phyloP scores from a whole-genome alignment of 2,113 vertebrate genomes.

The Sula dactylatra region DNA sequence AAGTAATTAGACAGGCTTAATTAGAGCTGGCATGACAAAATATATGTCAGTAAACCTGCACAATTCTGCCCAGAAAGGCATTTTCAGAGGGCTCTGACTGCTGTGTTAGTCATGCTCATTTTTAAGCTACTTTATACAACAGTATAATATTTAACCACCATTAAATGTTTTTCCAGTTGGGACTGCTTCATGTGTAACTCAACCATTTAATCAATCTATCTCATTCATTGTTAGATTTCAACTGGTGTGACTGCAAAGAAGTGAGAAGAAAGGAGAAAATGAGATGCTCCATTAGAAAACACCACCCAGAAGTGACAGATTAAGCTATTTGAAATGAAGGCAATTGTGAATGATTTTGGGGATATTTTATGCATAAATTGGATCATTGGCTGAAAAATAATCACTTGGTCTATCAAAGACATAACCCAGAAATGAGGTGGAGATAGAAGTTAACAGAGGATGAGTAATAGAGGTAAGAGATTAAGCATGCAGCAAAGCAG shows the following conservation, averaged over 20 bases:
- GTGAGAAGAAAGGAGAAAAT: not conserved
- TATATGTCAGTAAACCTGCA: not conserved
- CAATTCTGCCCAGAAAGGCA: not conserved
- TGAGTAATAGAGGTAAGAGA: conserved; percentile 22
- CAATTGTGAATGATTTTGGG: not conserved
- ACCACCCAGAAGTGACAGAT: not conserved
- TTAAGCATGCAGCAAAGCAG: not conserved
- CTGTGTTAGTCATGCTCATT: conserved; percentile 1
- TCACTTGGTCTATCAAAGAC: conserved; percentile 1
- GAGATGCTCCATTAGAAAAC: conserved; percentile 10
- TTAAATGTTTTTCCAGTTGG: not conserved
- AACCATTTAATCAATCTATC: conserved; percentile 1
- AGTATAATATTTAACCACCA: not conserved
- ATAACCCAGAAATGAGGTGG: conserved; percentile 1
- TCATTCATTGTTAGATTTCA: not conserved
- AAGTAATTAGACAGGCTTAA: conserved; percentile 46
- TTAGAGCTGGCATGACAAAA: conserved; percentile 32
- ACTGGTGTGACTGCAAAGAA: not conserved
- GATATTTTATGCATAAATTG: not conserved
- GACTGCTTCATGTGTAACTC: not conserved
- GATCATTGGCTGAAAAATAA: conserved; percentile 40
- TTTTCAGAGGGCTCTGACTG: not conserved
- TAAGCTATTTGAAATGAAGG: not conserved
- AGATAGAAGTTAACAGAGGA: not conserved
- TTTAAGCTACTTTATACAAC: not conserved